Conservation (phyloP, 2,888 invertebrate genomes). For the Ashinkailepas kermadecensis region DNA sequence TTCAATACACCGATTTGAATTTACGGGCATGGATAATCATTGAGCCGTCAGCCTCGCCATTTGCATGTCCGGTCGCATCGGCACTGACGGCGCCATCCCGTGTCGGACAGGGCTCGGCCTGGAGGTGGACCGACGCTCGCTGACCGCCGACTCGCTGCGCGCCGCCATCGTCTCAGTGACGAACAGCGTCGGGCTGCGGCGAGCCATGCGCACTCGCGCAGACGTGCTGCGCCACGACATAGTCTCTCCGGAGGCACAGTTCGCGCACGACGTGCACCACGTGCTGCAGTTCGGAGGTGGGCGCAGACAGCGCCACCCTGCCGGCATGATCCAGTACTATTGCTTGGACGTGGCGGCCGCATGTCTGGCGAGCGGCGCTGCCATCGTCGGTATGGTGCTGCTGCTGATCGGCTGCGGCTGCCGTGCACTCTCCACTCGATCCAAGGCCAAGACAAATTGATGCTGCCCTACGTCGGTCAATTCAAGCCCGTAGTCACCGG, state of each 20-base stretch:
- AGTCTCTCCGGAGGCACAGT: not conserved
- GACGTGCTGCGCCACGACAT: constrained; percentile 5
- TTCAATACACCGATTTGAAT: too few relatives aligned
- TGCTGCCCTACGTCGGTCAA: too few relatives aligned
- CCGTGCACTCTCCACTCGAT: not conserved
- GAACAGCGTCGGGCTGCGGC: not conserved
- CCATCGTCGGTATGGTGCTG: not conserved
- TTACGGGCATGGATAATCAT: too few relatives aligned
- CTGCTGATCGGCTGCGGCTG: not conserved
- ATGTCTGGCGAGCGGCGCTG: not conserved
- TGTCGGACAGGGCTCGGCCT: not conserved
- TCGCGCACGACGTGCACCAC: constrained; percentile 9
- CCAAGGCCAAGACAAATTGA: not conserved
- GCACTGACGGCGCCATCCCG: not conserved
- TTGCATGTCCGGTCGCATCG: too few relatives aligned
- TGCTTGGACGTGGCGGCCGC: not conserved
- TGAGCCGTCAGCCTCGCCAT: too few relatives aligned
- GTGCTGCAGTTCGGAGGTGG: not conserved
- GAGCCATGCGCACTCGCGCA: not conserved
- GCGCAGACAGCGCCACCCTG: not conserved
- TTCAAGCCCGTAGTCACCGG: too few relatives aligned
- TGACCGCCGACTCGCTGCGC: not conserved
- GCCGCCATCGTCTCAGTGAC: not conserved
- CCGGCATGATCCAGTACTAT: constrained; percentile 3
- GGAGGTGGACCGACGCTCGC: not conserved